A percentile compares a stretch with the other conserved stretches of the same genome.
phyloP scores from a whole-genome alignment of 2,888 invertebrate species.

The Scaptomyza caliginosa region DNA sequence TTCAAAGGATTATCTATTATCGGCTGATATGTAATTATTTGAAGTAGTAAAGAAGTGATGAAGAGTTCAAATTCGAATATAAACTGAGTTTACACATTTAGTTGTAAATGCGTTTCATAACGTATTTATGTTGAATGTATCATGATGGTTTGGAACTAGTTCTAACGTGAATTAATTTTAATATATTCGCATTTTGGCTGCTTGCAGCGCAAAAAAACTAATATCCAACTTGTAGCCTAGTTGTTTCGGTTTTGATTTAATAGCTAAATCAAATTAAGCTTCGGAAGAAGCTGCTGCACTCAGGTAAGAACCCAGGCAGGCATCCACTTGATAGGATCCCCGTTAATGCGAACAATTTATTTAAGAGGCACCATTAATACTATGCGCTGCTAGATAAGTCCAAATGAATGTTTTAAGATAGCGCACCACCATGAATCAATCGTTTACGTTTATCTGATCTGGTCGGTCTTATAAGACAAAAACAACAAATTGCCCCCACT shows the following conservation, averaged over 20 bases:
- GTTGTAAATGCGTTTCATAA: background rate
- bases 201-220: background rate
- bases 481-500: constrained; percentile 25
- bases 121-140: background rate
- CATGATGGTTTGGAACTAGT: no score
- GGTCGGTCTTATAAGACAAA: constrained; percentile 1
- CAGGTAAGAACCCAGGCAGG: background rate
- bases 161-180: background rate
- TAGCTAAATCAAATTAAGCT: constrained; percentile 12
- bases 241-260: constrained; percentile 31
- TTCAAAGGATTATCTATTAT: background rate
- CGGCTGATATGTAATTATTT: background rate
- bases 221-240: constrained; percentile 16
- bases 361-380: constrained; percentile 52
- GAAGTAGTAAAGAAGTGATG: background rate
- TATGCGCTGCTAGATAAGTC: constrained; percentile 31
- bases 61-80: no score
- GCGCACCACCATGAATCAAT: constrained; percentile 47
- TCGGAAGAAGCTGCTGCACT: background rate
- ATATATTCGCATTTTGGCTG: background rate
- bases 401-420: constrained; percentile 38
- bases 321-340: constrained; percentile 14
- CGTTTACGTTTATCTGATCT: constrained; percentile 42
- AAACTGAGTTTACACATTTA: no score
- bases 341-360: constrained; percentile 41